Conservation (phyloP, 2,888 invertebrate genomes). For the Calliopum simillimum region DNA sequence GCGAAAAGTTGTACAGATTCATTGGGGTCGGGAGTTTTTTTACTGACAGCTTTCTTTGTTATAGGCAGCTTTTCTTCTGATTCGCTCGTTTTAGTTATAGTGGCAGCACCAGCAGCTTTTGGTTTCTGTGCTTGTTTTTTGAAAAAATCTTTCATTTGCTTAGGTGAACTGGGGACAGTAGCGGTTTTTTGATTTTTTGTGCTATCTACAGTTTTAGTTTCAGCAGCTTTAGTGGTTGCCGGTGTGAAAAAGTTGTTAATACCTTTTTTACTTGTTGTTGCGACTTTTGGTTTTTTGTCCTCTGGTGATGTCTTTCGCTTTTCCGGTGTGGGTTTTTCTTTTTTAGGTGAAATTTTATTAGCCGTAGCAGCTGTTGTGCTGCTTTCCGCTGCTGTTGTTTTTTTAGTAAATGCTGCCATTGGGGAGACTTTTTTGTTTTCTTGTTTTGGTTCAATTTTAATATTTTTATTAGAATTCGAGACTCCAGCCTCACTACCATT, state of each 20-base stretch:
- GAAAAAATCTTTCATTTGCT: slow-evolving; percentile 48
- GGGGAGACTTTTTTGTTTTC: slow-evolving; percentile 32
- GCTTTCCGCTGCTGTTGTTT: slow-evolving; percentile 9
- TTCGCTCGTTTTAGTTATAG: slow-evolving; percentile 32
- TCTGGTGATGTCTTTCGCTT: slow-evolving; percentile 19
- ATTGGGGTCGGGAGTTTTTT: slow-evolving; percentile 46
- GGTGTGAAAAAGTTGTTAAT: slow-evolving; percentile 56
- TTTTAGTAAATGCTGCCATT: slow-evolving; percentile 29
- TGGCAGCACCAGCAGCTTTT: slow-evolving; percentile 30
- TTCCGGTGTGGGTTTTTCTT: slow-evolving; percentile 23
- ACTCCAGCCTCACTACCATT: slow-evolving; percentile 2
- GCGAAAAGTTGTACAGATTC: slow-evolving; percentile 58
- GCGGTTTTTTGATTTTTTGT: slow-evolving; percentile 37
- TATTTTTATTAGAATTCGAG: background rate
- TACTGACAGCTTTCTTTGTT: slow-evolving; percentile 37
- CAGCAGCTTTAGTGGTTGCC: slow-evolving; percentile 36
- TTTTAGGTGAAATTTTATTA: slow-evolving; percentile 33
- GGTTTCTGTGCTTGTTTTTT: slow-evolving; percentile 47
- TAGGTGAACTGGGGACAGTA: slow-evolving; percentile 43
- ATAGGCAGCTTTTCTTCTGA: slow-evolving; percentile 31
- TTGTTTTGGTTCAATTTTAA: slow-evolving; percentile 25
- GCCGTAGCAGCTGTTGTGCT: slow-evolving; percentile 30
- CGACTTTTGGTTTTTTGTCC: background rate
- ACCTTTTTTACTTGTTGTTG: slow-evolving; percentile 47
- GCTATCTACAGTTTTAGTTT: slow-evolving; percentile 40